A percentile compares a stretch with the other conserved stretches of the same genome.
Evolutionary conservation across 2,888 invertebrate species (phyloP).

Genomic region (Nomada flava): DNA sequence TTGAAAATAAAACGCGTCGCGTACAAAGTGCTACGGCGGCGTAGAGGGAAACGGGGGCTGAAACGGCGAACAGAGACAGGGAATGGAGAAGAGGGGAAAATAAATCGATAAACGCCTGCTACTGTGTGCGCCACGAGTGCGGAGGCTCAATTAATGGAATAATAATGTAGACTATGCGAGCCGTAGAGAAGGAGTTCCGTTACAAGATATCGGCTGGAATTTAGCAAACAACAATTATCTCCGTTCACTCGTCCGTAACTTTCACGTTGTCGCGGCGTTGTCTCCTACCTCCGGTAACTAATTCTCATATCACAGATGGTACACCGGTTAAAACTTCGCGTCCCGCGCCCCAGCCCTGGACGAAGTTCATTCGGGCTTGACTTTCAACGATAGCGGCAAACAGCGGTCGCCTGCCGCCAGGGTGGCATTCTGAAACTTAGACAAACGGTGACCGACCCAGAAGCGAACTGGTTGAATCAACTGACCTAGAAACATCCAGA

Average conservation of each 20-base stretch:
- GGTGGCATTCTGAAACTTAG: conserved; percentile 61
- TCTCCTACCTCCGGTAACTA: conserved; percentile 57
- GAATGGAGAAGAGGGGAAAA: background rate
- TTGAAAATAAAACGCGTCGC: conserved; percentile 16
- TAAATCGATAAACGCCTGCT: conserved; percentile 42
- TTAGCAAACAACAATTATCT: conserved; percentile 65
- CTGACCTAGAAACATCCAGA: conserved; percentile 69
- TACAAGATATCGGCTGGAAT: conserved; percentile 59
- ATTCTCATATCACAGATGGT: conserved; percentile 67
- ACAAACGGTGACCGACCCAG: conserved; percentile 65
- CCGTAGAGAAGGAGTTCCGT: conserved; percentile 37
- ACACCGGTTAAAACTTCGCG: conserved; percentile 65
- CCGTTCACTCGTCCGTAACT: conserved; percentile 62
- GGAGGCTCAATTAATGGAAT: conserved; percentile 51
- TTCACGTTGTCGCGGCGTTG: conserved; percentile 56
- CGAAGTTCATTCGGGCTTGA: conserved; percentile 70
- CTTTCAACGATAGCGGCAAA: conserved; percentile 59
- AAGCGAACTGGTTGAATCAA: conserved; percentile 57
- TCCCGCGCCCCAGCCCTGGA: background rate
- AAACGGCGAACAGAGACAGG: background rate
- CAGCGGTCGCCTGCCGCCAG: background rate
- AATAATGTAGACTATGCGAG: conserved; percentile 43
- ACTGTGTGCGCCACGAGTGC: conserved; percentile 11
- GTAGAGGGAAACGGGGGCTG: background rate
- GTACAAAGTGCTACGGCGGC: conserved; percentile 16